phyloP scores from a whole-genome alignment of 2,888 invertebrate genomes.

The Lycaena phlaeas region DNA sequence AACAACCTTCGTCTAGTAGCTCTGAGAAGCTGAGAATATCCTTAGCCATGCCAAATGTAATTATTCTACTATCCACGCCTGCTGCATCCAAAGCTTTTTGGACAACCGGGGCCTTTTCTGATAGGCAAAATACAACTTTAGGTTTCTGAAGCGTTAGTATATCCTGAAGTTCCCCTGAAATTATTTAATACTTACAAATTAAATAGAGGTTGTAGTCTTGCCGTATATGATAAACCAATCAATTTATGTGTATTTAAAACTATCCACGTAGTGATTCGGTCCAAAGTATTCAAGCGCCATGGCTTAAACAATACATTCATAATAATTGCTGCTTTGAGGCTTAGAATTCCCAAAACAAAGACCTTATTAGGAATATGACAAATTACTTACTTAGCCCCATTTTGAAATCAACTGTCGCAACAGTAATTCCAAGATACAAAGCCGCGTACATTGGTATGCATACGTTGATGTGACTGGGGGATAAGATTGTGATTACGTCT shows the following conservation, averaged over 20 bases:
- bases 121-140: slow-evolving; percentile 37
- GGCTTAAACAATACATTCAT: too few species aligned
- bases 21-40: slow-evolving; percentile 27
- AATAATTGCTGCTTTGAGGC: too few species aligned
- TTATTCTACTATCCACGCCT: slow-evolving; percentile 24
- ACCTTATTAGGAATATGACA: too few species aligned
- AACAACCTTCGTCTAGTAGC: slow-evolving; percentile 26
- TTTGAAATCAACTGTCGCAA: slow-evolving; percentile 27
- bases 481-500: slow-evolving; percentile 52
- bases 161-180: slow-evolving; percentile 31
- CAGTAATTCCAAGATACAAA: slow-evolving; percentile 39
- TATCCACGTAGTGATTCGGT: too few species aligned
- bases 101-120: slow-evolving; percentile 27
- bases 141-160: slow-evolving; percentile 28
- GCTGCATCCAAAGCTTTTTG: slow-evolving; percentile 26
- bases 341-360: too few species aligned
- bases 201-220: too few species aligned
- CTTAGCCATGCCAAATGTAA: slow-evolving; percentile 31
- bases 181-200: too few species aligned
- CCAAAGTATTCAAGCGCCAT: too few species aligned
- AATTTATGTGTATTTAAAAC: too few species aligned
- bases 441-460: slow-evolving; percentile 49
- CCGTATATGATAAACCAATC: too few species aligned
- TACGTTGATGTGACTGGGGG: slow-evolving; percentile 43
- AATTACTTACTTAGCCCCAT: slow-evolving; percentile 33